phyloP scores from a whole-genome alignment of 2,888 invertebrate species.

The Plutella xylostella region DNA sequence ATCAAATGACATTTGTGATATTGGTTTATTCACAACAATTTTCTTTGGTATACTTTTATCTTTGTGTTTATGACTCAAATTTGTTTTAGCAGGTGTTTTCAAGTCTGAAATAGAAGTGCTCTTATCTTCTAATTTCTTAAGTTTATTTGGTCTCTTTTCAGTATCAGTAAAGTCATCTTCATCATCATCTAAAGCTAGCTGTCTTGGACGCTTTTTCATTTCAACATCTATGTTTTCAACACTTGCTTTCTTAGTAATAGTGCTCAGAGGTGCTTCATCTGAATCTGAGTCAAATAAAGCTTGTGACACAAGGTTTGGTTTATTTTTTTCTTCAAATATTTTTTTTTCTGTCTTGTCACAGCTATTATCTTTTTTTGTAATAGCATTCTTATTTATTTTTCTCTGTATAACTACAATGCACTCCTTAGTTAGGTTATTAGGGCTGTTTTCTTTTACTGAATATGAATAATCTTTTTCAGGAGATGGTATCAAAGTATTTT shows the following conservation, averaged over 20 bases:
- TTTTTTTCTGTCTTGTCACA: not conserved
- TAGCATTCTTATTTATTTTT: constrained; percentile 33
- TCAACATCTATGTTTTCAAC: constrained; percentile 9
- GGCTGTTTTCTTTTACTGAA: constrained; percentile 22
- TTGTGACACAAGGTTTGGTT: constrained; percentile 25
- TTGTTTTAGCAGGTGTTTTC: constrained; percentile 15
- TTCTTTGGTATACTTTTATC: constrained; percentile 8
- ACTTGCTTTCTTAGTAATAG: constrained; percentile 26
- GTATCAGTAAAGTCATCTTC: constrained; percentile 35
- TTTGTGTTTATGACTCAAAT: constrained; percentile 12
- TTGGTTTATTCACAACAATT: not conserved
- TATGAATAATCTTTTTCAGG: constrained; percentile 20
- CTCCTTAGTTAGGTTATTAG: constrained; percentile 52
- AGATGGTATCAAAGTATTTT: not conserved
- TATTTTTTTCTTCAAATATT: constrained; percentile 2
- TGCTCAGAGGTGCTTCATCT: constrained; percentile 43
- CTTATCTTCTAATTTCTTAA: constrained; percentile 27
- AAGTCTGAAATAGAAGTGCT: constrained; percentile 23
- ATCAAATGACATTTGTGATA: constrained; percentile 19
- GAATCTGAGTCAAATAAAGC: constrained; percentile 42
- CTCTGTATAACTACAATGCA: constrained; percentile 56
- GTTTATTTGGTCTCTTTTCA: constrained; percentile 18
- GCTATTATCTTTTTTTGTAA: constrained; percentile 4
- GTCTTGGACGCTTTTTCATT: constrained; percentile 9
- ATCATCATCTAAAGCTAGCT: constrained; percentile 16